Evolutionary conservation across 1,140 invertebrate species (phyloP).

Genomic region (Tyrophagus putrescentiae): DNA sequence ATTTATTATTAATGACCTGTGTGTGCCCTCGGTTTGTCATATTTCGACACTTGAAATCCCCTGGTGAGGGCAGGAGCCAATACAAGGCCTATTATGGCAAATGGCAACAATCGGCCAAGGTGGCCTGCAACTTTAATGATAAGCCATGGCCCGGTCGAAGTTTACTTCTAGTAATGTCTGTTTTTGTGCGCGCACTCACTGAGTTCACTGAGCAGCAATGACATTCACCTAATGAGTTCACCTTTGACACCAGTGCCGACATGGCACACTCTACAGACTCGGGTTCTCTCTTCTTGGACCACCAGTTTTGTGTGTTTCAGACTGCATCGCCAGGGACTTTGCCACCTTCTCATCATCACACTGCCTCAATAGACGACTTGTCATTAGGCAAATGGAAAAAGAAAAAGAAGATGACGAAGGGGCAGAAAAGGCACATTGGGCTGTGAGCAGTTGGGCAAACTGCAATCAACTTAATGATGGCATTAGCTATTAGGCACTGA

Average conservation of each 20-base stretch:
- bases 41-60: constrained; percentile 5
- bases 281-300: too few species aligned
- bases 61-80: neutral
- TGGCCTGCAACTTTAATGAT: neutral
- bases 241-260: constrained; percentile 2
- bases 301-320: too few species aligned
- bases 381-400: constrained; percentile 14
- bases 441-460: neutral
- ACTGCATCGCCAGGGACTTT: too few species aligned
- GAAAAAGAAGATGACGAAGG: too few species aligned
- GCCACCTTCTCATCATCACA: too few species aligned
- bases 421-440: too few species aligned
- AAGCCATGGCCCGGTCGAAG: too few species aligned
- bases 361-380: too few species aligned
- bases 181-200: neutral
- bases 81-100: neutral
- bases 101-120: neutral
- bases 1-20: constrained; percentile 6
- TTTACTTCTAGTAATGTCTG: too few species aligned
- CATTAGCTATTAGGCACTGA: neutral
- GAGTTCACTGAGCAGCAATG: neutral
- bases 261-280: neutral
- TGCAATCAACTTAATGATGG: constrained; percentile 8
- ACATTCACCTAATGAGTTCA: constrained; percentile 4
- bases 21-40: constrained; percentile 1